Evolutionary conservation across 2,797 vertebrate species (phyloP).

Genomic region (Channa striata): DNA sequence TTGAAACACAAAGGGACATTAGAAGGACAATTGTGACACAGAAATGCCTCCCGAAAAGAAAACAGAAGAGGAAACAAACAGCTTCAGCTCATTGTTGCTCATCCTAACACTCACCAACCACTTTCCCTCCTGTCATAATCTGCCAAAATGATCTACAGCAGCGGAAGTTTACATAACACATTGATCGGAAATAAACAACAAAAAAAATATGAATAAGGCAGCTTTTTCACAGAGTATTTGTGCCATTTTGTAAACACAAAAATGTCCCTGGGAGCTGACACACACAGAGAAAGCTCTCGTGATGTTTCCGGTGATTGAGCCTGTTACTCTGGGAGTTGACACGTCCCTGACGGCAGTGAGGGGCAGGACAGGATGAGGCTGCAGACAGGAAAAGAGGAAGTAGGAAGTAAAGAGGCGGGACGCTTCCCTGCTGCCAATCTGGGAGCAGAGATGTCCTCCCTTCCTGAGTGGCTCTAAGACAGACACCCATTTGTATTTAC

Average conservation of each 20-base stretch:
- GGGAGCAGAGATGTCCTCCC: slow-evolving; percentile 68
- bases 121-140: background rate
- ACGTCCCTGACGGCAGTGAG: slow-evolving; percentile 62
- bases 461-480: slow-evolving; percentile 64
- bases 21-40: slow-evolving; percentile 16
- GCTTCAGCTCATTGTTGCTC: slow-evolving; percentile 21
- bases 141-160: background rate
- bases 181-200: too few relatives aligned
- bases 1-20: slow-evolving; percentile 24
- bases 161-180: too few relatives aligned
- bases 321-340: slow-evolving; percentile 55
- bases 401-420: slow-evolving; percentile 75
- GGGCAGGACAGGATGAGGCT: slow-evolving; percentile 71
- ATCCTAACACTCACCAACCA: slow-evolving; percentile 1
- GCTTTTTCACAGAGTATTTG: background rate
- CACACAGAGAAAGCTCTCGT: background rate
- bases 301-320: slow-evolving; percentile 71
- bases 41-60: slow-evolving; percentile 12
- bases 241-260: slow-evolving; percentile 20
- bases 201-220: background rate
- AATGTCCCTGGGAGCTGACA: background rate
- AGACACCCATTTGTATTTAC: slow-evolving; percentile 50
- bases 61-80: slow-evolving; percentile 36
- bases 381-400: slow-evolving; percentile 80
- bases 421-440: slow-evolving; percentile 73